These are phyloP conservation scores for Cercocebus atys DNA, from an alignment of 2,113 vertebrate species.

Conservation along the genomic window DNA sequence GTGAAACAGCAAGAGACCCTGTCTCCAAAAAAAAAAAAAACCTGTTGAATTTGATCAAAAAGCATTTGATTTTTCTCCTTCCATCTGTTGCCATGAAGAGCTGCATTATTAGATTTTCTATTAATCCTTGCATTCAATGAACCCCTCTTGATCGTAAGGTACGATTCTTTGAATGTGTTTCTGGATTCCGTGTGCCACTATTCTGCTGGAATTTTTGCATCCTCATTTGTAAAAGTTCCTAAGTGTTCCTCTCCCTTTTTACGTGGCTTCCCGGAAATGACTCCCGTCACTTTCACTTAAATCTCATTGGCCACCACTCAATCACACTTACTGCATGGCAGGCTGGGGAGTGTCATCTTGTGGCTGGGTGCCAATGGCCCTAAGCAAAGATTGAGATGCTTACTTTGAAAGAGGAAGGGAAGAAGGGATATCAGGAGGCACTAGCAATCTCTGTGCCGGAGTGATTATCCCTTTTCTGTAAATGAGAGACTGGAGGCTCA, in stretches of 20 bases:
- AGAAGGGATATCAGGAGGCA: neutral
- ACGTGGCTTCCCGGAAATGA: neutral
- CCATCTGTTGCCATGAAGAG: neutral
- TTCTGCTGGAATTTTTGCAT: neutral
- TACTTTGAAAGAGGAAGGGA: neutral
- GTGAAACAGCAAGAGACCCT: too few species aligned
- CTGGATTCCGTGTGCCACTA: neutral
- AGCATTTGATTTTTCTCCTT: neutral
- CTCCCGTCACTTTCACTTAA: neutral
- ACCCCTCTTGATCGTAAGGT: neutral
- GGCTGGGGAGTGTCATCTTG: neutral
- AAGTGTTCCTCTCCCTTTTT: neutral
- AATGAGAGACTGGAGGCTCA: neutral
- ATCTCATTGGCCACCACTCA: neutral
- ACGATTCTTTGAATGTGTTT: too few species aligned
- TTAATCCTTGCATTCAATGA: neutral
- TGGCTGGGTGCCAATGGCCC: neutral
- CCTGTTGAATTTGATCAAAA: neutral
- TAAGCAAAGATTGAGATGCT: neutral
- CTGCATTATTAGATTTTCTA: neutral
- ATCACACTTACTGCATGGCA: neutral
- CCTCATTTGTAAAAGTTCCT: neutral
- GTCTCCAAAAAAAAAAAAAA: too few species aligned
- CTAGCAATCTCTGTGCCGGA: neutral
- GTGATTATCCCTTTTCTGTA: neutral